Evolutionary conservation across 2,113 vertebrate genomes (phyloP).

Genomic region (Probosciger aterrimus): DNA sequence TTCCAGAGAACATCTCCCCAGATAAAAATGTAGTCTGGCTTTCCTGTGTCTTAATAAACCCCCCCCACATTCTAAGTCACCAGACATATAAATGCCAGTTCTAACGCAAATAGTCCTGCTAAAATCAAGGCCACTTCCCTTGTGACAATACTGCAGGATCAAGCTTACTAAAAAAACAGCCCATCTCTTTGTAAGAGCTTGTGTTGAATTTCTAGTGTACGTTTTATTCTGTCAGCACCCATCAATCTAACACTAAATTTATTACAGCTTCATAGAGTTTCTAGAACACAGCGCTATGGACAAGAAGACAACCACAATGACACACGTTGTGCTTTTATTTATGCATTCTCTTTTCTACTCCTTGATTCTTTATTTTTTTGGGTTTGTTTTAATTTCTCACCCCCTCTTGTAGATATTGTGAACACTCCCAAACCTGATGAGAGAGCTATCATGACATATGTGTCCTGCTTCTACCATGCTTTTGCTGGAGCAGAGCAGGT

Average conservation of each 20-base stretch:
- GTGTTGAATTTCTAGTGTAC: background rate
- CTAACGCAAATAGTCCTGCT: background rate
- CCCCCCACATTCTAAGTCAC: background rate
- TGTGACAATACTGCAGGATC: background rate
- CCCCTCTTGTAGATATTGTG: constrained; percentile 87
- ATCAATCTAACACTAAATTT: background rate
- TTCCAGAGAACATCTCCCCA: background rate
- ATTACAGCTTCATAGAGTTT: background rate
- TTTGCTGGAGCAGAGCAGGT: constrained; percentile 99
- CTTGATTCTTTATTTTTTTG: background rate
- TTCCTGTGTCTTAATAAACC: background rate
- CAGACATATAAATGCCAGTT: background rate
- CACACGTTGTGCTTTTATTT: background rate
- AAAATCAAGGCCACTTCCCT: background rate
- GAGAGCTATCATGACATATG: constrained; percentile 98
- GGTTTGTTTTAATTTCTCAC: constrained; percentile 33
- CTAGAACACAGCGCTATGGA: background rate
- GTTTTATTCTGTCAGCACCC: background rate
- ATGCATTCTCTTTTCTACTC: constrained; percentile 50
- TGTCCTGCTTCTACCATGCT: constrained; percentile 98
- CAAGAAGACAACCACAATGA: background rate
- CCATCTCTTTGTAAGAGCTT: background rate
- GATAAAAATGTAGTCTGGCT: background rate
- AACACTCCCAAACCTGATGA: constrained; percentile 98
- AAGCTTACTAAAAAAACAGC: background rate